These are phyloP conservation scores for Microctonus brassicae DNA, from an alignment of 2,888 invertebrate species.

Conservation along the genomic window DNA sequence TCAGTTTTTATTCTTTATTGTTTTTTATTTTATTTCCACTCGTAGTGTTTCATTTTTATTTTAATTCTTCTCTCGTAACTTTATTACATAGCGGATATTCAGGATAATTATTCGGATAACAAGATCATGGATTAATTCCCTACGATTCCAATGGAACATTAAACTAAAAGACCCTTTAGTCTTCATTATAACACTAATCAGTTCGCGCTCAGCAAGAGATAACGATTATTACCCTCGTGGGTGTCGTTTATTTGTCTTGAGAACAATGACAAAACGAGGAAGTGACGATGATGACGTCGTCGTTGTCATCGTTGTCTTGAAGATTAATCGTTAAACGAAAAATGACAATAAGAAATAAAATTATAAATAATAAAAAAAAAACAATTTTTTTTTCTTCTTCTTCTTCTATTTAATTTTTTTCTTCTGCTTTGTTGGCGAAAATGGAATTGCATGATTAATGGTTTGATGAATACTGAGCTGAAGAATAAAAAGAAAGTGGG, in stretches of 20 bases:
- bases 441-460: slow-evolving; percentile 31
- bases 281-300: slow-evolving; percentile 13
- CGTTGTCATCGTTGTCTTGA: background rate
- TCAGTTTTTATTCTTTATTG: background rate
- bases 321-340: slow-evolving; percentile 33
- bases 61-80: background rate
- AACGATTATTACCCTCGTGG: slow-evolving; percentile 23
- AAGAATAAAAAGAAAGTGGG: no score
- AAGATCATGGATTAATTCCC: slow-evolving; percentile 21
- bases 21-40: background rate
- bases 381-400: slow-evolving; percentile 17
- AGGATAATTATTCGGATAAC: slow-evolving; percentile 21
- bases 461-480: slow-evolving; percentile 7
- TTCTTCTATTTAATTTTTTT: background rate
- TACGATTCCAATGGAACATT: slow-evolving; percentile 16
- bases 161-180: slow-evolving; percentile 22
- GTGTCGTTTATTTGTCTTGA: slow-evolving; percentile 11
- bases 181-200: slow-evolving; percentile 24
- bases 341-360: slow-evolving; percentile 30
- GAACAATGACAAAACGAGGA: background rate
- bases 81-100: slow-evolving; percentile 15
- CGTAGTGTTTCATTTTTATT: background rate
- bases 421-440: background rate
- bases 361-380: slow-evolving; percentile 15
- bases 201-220: slow-evolving; percentile 19